Conservation (phyloP, 1,140 invertebrate species). For the Drosophila kanapiae region DNA sequence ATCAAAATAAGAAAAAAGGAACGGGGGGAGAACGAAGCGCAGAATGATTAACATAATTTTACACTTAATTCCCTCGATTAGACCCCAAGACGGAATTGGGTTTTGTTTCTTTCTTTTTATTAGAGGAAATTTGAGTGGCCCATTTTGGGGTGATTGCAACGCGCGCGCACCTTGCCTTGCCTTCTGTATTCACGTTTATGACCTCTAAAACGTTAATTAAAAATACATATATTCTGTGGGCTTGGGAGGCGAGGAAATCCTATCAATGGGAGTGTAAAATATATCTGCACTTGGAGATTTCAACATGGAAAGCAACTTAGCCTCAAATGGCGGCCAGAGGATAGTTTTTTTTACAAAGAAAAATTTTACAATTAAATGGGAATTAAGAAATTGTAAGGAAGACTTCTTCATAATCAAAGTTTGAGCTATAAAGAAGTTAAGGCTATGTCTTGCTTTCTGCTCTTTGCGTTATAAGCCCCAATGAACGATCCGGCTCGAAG, state of each 20-base stretch:
- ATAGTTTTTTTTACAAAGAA: neutral
- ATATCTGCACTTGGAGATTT: conserved; percentile 1
- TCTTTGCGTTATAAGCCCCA: no score
- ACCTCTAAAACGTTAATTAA: conserved; percentile 42
- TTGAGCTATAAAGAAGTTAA: neutral
- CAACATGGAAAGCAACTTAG: neutral
- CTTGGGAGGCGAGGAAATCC: conserved; percentile 2
- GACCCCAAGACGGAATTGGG: conserved; percentile 11
- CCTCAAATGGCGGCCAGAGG: neutral
- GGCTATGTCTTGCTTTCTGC: neutral
- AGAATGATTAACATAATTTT: conserved; percentile 73
- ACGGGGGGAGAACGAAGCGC: conserved; percentile 3
- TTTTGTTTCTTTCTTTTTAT: conserved; percentile 11
- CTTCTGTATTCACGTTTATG: conserved; percentile 23
- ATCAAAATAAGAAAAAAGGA: conserved; percentile 23
- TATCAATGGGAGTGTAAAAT: conserved; percentile 28
- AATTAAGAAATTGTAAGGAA: no score
- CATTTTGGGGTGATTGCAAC: conserved; percentile 35
- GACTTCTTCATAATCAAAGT: neutral
- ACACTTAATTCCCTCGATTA: conserved; percentile 74
- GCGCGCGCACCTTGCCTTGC: conserved; percentile 2
- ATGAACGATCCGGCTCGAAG: no score
- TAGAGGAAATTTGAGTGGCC: conserved; percentile 7
- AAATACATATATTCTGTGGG: conserved; percentile 5
- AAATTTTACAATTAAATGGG: neutral